Evolutionary conservation across 37 sponge, comb jelly and placozoan genomes (phyloP), one percentile per base, ranked within the genome.

Genomic region (Cliona cf. orientalis): DNA sequence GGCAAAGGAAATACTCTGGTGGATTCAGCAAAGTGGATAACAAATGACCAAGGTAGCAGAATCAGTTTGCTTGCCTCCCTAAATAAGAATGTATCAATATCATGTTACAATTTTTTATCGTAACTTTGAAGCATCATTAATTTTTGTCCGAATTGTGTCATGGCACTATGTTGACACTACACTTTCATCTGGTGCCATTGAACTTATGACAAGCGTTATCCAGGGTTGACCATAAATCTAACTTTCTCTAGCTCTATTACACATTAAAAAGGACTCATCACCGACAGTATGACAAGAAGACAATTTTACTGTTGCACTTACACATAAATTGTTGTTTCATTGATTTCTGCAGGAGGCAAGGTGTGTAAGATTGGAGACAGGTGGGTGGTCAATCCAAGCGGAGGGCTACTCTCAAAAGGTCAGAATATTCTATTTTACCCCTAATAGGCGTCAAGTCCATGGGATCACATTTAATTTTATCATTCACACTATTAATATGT

Each of bases 401-500:
- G 92, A 35, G 93, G 90, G 28, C 83, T 89, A 26, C 86, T 85
- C 36, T 89, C 91, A 33, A 92, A 92, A 69, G 92, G 91, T 91
- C n/a, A n/a, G n/a, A n/a, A n/a, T n/a, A n/a, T n/a, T n/a, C n/a
- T n/a, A n/a, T n/a, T n/a, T n/a, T n/a, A n/a, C n/a, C n/a, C n/a
- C n/a, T n/a, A n/a, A n/a, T n/a, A n/a, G n/a, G n/a, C n/a, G n/a
- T n/a, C n/a, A n/a, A n/a, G n/a, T n/a, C n/a, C n/a, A n/a, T n/a
- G n/a, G n/a, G n/a, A n/a, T n/a, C n/a, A n/a, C n/a, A n/a, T n/a
- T n/a, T n/a, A n/a, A n/a, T n/a, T n/a, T n/a, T n/a, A n/a, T n/a
- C n/a, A n/a, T n/a, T n/a, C n/a, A n/a, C n/a, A n/a, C n/a, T n/a
- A n/a, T n/a, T n/a, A n/a, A n/a, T n/a, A n/a, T n/a, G n/a, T n/a